Evolutionary conservation across 2,113 vertebrate genomes (phyloP).

Genomic region (Dascyllus trimaculatus): DNA sequence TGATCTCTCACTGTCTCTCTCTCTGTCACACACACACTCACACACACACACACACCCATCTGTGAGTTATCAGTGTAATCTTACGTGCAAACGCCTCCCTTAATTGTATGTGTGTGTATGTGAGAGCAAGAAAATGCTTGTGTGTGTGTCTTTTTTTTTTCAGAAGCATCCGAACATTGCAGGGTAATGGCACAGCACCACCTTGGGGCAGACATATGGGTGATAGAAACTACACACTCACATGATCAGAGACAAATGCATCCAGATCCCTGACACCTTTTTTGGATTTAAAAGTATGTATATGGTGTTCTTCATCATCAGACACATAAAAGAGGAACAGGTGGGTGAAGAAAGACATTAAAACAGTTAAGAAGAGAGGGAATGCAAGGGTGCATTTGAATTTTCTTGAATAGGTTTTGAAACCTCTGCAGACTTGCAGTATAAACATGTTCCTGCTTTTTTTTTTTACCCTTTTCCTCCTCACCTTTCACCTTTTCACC

Average conservation of each 20-base stretch:
- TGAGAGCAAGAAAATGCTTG: too few species aligned
- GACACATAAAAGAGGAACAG: background rate
- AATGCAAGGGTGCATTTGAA: too few species aligned
- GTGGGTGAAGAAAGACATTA: background rate
- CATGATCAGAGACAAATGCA: background rate
- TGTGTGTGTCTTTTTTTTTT: background rate
- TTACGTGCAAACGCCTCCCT: too few species aligned
- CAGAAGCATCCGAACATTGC: constrained; percentile 9
- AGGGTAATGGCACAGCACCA: constrained; percentile 19
- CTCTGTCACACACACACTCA: too few species aligned
- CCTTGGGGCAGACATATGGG: constrained; percentile 20
- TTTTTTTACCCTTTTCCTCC: background rate
- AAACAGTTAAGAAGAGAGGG: too few species aligned
- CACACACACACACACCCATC: too few species aligned
- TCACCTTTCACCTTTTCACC: background rate
- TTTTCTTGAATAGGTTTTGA: too few species aligned
- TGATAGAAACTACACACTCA: background rate
- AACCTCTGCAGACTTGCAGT: background rate
- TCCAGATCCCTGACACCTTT: background rate
- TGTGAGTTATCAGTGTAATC: too few species aligned
- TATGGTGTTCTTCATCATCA: background rate
- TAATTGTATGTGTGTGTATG: too few species aligned
- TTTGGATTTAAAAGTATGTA: too few species aligned
- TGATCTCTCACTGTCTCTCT: background rate
- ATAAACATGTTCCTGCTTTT: too few species aligned